Percentiles rank a stretch among this genome's conserved stretches.
phyloP scores from a whole-genome alignment of 2,888 invertebrate species.

The Heliconius ismenius region DNA sequence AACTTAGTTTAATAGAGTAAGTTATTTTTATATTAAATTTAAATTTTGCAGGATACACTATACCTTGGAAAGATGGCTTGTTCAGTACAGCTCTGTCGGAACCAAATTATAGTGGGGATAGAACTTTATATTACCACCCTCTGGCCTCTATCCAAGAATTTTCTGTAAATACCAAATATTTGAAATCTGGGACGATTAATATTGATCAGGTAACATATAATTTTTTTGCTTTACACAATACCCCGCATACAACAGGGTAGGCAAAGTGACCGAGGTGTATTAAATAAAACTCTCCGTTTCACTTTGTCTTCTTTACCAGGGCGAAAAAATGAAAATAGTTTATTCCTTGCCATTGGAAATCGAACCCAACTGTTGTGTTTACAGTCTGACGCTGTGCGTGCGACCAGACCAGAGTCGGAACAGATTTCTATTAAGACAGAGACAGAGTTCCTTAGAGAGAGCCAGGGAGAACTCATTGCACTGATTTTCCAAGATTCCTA shows the following conservation, averaged over 20 bases:
- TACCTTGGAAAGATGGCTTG: constrained; percentile 88
- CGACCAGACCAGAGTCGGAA: too few species aligned
- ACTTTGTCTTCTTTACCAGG: neutral
- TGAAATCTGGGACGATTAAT: constrained; percentile 48
- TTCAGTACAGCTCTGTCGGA: constrained; percentile 87
- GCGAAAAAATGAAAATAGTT: too few species aligned
- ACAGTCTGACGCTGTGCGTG: too few species aligned
- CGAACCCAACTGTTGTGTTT: too few species aligned
- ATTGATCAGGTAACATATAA: constrained; percentile 20
- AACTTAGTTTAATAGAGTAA: neutral
- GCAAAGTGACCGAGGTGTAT: too few species aligned
- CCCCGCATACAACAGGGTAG: too few species aligned
- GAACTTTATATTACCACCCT: constrained; percentile 88
- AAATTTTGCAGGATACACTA: constrained; percentile 63
- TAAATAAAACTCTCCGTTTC: neutral
- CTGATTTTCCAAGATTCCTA: too few species aligned
- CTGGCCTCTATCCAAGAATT: constrained; percentile 88
- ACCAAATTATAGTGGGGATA: constrained; percentile 73
- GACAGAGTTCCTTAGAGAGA: too few species aligned
- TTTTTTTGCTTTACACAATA: too few species aligned
- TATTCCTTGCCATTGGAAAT: too few species aligned
- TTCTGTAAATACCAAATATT: constrained; percentile 82
- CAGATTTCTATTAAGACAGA: too few species aligned
- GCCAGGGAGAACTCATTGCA: too few species aligned
- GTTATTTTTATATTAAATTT: neutral